Percentiles rank a stretch among this genome's conserved stretches.
Conservation (phyloP, 2,113 vertebrate species). For the Varanus salvator region DNA sequence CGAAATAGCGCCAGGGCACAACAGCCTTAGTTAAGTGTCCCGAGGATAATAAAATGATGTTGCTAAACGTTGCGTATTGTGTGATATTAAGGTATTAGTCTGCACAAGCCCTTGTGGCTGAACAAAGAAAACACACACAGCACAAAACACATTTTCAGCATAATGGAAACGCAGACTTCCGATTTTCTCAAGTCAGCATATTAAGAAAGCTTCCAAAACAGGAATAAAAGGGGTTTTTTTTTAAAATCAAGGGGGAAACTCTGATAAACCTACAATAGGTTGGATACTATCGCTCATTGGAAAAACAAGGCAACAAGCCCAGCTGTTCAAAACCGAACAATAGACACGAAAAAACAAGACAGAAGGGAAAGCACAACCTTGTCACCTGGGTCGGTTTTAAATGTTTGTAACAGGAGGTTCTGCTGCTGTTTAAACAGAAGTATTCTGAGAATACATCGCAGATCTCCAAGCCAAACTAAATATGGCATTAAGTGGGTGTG, state of each 20-base stretch:
- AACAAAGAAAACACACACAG: neutral
- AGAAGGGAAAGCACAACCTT: neutral
- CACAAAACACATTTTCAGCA: constrained; percentile 12
- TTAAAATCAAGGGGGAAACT: neutral
- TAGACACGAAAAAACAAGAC: neutral
- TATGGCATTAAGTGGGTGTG: neutral
- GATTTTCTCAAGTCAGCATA: constrained; percentile 30
- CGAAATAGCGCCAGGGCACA: neutral
- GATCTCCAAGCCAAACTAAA: neutral
- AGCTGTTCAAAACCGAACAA: constrained; percentile 31
- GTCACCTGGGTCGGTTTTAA: neutral
- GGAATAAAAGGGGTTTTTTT: constrained; percentile 20
- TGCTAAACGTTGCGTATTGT: neutral
- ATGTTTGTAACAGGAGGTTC: neutral
- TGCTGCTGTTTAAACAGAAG: neutral
- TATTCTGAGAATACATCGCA: neutral
- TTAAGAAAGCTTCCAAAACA: constrained; percentile 23
- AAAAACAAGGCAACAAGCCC: neutral
- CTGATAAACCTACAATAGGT: constrained; percentile 7
- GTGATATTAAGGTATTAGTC: neutral
- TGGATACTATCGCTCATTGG: neutral
- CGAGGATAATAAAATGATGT: neutral
- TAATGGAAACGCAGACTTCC: constrained; percentile 25
- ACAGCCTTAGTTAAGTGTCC: neutral
- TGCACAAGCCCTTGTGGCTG: neutral